These are phyloP conservation scores for Tetragonisca angustula DNA, from an alignment of 2,888 invertebrate genomes.

Conservation along the genomic window DNA sequence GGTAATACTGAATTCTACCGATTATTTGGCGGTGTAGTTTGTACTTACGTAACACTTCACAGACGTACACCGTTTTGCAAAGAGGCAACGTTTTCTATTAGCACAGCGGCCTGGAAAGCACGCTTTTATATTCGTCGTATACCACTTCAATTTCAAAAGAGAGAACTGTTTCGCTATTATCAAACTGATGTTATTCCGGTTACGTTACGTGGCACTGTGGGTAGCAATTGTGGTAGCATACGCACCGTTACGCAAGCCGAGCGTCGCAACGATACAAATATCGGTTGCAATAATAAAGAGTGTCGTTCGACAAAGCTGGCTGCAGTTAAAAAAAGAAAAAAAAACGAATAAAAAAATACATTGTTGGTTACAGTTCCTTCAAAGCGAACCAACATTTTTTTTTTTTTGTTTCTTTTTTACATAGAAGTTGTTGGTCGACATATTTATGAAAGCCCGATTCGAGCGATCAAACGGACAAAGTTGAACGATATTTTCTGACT, in stretches of 20 bases:
- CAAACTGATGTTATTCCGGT: background rate
- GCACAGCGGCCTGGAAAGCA: background rate
- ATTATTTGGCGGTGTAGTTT: conserved; percentile 34
- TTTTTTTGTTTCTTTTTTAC: background rate
- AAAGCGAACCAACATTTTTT: background rate
- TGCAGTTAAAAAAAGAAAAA: background rate
- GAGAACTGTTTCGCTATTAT: background rate
- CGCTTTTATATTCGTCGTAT: background rate
- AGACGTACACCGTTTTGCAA: background rate
- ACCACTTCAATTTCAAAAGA: background rate
- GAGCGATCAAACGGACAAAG: background rate
- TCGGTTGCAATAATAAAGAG: background rate
- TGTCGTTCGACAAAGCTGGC: background rate
- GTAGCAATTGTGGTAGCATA: background rate
- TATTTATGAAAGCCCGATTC: background rate
- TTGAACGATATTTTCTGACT: background rate
- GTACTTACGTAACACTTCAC: conserved; percentile 27
- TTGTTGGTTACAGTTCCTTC: background rate
- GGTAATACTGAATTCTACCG: conserved; percentile 34
- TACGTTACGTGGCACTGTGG: background rate
- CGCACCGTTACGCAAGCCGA: background rate
- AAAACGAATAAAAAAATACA: background rate
- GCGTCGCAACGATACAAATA: background rate
- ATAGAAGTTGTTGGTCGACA: background rate
- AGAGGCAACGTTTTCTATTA: conserved; percentile 12